Base-by-base conservation (phyloP, 2,797 vertebrate genomes). In the Coendou prehensilis region DNA sequence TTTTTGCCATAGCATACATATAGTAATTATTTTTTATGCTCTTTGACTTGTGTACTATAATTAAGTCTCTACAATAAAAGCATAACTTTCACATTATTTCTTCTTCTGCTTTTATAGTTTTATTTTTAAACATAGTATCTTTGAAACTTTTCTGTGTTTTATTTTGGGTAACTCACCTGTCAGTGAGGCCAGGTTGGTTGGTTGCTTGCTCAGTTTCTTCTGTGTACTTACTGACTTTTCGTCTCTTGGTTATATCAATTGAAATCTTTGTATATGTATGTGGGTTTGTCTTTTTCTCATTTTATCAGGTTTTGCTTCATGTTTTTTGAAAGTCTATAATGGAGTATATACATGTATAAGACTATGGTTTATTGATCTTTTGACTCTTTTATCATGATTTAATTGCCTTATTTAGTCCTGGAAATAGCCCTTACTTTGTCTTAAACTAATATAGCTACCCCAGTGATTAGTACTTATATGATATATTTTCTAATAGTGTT, bases 301-400 rank as follows among this genome's bases (percentile, higher is more conserved):
- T 82, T 13, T 64, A 45, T 57, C 52, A 69, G 30, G 67, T 85
- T 89, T 92, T 73, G 47, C 8, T 79, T 92, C 10, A 10, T 28
- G 13, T 17, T 30, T 86, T 91, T 79, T 59, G 14, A 94, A 90
- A 54, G 6, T 80, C 84, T 56, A 1, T 69, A 64, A 71, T 93
- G 52, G 20, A 61, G 28, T 76, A 6, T n/a, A 81, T 76, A 63
- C 13, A 67, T 3, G 75, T 47, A 33, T n/a, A 56, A 87, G 14
- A 30, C 57, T 61, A 76, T 76, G 80, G 37, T 82, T 86, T 84
- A 10, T 79, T 92, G 52, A 87, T 50, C 59, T 59, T 89, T 33
- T 86, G 85, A 86, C 33, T 3, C 5, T 30, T 89, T 87, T 87
- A 88, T 81, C 30, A 93, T 78, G 87, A 75, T 52, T 47, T 81